Conservation (phyloP, 2,113 vertebrate genomes). For the Muscicapa adusta region DNA sequence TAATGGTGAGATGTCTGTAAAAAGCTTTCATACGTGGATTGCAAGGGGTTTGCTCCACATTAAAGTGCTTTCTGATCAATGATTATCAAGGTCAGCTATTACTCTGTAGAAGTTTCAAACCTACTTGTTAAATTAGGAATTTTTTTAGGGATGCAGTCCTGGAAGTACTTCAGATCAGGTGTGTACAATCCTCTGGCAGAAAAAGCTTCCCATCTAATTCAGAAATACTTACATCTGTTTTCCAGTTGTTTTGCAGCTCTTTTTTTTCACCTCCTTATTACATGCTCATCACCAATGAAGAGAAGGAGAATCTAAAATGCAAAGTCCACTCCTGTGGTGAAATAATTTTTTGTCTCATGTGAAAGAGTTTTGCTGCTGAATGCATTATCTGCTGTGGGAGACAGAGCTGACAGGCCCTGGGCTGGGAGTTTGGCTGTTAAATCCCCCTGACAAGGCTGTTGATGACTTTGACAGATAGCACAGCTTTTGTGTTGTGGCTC, state of each 20-base stretch:
- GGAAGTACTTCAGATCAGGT: not conserved
- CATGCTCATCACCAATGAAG: not conserved
- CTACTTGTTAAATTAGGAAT: not conserved
- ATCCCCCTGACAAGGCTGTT: conserved; percentile 17
- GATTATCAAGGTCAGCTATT: not conserved
- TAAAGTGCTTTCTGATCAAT: not conserved
- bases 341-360: not conserved
- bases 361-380: conserved; percentile 30
- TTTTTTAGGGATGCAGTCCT: not conserved
- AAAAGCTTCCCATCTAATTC: not conserved
- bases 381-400: not conserved
- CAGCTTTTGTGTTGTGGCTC: conserved; percentile 32
- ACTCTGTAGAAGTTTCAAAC: not conserved
- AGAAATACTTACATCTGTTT: not conserved
- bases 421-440: conserved; percentile 8
- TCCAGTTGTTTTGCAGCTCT: not conserved
- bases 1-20: not conserved
- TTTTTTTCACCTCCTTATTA: not conserved
- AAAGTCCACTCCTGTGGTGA: conserved; percentile 9
- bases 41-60: not conserved
- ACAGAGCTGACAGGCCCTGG: conserved; percentile 33
- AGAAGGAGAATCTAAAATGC: not conserved
- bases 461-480: conserved; percentile 59
- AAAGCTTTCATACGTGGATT: not conserved
- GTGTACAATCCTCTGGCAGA: not conserved